phyloP scores from a whole-genome alignment of 2,888 invertebrate genomes.

The Lepidocyrtoides sp. region DNA sequence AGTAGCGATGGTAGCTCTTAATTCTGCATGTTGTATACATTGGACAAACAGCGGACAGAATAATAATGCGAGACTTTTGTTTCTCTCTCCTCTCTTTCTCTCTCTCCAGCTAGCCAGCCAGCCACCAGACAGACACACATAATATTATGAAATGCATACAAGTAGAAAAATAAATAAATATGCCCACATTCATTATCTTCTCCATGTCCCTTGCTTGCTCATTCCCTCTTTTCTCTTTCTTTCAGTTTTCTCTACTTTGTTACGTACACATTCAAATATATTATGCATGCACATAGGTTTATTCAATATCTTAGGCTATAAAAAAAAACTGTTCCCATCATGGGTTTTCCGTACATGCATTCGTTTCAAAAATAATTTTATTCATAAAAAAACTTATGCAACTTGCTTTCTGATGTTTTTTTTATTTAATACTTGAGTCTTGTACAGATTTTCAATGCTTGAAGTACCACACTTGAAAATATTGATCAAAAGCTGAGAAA shows the following conservation, averaged over 20 bases:
- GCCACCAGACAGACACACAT: neutral
- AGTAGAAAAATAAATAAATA: constrained; percentile 23
- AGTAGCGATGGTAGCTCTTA: constrained; percentile 10
- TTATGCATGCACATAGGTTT: neutral
- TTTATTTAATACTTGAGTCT: neutral
- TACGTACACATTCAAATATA: neutral
- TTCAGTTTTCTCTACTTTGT: neutral
- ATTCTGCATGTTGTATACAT: constrained; percentile 62
- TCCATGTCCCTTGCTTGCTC: neutral
- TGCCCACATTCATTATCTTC: constrained; percentile 45
- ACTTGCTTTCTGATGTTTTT: neutral
- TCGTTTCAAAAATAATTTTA: neutral
- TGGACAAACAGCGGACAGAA: constrained; percentile 52
- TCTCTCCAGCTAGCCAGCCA: no score
- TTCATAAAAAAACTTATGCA: neutral
- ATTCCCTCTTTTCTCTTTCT: neutral
- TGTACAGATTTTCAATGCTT: constrained; percentile 69
- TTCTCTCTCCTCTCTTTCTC: no score
- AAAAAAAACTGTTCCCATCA: neutral
- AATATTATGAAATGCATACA: constrained; percentile 25
- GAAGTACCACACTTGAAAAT: constrained; percentile 63
- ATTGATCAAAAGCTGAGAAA: constrained; percentile 59
- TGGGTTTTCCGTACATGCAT: neutral
- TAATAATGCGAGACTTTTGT: constrained; percentile 52
- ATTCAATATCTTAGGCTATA: neutral